Percentiles rank a stretch among this genome's conserved stretches.
Conservation (phyloP, 2,113 vertebrate species). For the Pituophis catenifer region DNA sequence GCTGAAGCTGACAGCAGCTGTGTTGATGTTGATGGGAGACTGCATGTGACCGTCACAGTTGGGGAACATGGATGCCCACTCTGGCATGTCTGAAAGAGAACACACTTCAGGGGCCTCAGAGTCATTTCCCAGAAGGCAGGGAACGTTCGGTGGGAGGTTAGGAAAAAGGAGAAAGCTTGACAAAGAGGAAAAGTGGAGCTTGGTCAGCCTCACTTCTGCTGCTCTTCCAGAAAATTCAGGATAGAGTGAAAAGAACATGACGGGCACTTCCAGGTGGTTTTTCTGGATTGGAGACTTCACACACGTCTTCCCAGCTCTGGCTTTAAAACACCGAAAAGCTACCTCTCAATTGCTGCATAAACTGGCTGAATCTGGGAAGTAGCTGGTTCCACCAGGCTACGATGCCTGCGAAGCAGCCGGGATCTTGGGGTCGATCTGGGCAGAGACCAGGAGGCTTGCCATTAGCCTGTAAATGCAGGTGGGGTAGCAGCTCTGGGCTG, state of each 20-base stretch:
- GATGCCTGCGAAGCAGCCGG: not conserved
- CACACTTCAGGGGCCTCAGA: not conserved
- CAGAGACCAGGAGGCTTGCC: not conserved
- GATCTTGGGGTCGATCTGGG: not conserved
- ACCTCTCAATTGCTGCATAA: not conserved
- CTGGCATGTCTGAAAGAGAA: not conserved
- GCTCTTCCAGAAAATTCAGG: not conserved
- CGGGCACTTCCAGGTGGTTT: not conserved
- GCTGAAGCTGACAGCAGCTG: slow-evolving; percentile 28
- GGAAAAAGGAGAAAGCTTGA: not conserved
- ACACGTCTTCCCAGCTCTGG: not conserved
- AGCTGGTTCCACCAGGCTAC: not conserved
- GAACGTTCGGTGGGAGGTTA: not conserved
- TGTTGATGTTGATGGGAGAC: slow-evolving; percentile 72
- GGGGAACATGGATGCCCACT: slow-evolving; percentile 47
- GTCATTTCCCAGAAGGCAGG: not conserved
- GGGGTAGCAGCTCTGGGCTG: not conserved
- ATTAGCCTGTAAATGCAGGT: not conserved
- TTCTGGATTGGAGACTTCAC: not conserved
- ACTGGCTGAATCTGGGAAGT: not conserved
- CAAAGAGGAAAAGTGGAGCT: not conserved
- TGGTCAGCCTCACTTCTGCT: not conserved
- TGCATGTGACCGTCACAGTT: slow-evolving; percentile 56
- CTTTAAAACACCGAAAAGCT: not conserved
- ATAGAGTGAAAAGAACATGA: not conserved